Evolutionary conservation across 2,888 invertebrate species (phyloP), one percentile per base, ranked within the genome.

Genomic region (Thymelicus acteon): DNA sequence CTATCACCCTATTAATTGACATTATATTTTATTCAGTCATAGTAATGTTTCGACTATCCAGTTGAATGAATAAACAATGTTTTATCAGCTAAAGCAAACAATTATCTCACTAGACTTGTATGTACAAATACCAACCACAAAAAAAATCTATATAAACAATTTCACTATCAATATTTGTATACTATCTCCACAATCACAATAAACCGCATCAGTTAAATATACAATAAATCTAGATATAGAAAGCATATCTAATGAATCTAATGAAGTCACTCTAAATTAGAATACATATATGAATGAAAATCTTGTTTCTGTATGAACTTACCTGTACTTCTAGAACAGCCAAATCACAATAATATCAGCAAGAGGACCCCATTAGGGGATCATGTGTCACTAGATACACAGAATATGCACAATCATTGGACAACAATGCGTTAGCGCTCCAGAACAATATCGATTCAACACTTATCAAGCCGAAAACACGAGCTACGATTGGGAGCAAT

Each of bases 401-500:
- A 77, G 82, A 88, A 83, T 84, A 83, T 86, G 86, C 87, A 87
- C 85, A 85, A 80, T 90, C 89, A 91, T 91, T 89, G 87, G 83
- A 86, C 82, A 80, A 86, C 80, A 86, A 84, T 83, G 82, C 80
- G 82, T 80, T 82, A 81, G 76, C 78, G 79, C 80, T 80, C 77
- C 77, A 76, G 78, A 81, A 80, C 74, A 82, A 80, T 87, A 88
- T 89, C 85, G 86, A 89, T 87, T 88, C 77, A 85, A 85, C 79
- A 84, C 74, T 78, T 74, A 82, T 74, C 77, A 76, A 79, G 76
- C 75, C 79, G 83, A 83, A 81, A 84, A 84, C 80, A 82, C 77
- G 75, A 83, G 76, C 76, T 80, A 87, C 60, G 47, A 71, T 62
- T 64, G 54, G 54, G 40, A 52, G 15, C 31, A 71, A 47, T 7